phyloP scores from a whole-genome alignment of 2,113 vertebrate genomes.

The Camelus bactrianus region DNA sequence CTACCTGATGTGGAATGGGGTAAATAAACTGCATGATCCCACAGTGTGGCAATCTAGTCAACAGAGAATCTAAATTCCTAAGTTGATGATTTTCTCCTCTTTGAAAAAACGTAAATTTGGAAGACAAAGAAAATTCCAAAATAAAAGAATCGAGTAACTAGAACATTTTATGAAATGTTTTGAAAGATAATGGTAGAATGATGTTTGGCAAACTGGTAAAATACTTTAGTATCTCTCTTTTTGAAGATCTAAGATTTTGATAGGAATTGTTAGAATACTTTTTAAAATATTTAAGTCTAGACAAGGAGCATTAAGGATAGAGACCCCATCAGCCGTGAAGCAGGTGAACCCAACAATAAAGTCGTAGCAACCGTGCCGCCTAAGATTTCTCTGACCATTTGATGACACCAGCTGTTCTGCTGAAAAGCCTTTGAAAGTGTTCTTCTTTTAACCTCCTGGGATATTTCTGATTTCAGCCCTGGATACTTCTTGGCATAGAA shows the following conservation, averaged over 20 bases:
- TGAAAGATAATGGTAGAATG: neutral
- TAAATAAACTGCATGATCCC: too few relatives aligned
- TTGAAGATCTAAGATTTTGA: neutral
- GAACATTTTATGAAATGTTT: neutral
- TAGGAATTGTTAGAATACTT: neutral
- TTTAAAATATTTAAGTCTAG: neutral
- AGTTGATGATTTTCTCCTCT: neutral
- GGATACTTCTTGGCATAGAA: conserved; percentile 28
- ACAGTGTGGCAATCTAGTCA: neutral
- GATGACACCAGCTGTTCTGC: conserved; percentile 28
- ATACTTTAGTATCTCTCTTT: neutral
- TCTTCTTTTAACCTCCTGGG: conserved; percentile 13
- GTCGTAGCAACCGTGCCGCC: fast-evolving
- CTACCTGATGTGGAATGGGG: neutral
- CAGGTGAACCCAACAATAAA: neutral
- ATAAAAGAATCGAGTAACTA: neutral
- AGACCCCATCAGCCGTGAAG: neutral
- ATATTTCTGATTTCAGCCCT: neutral
- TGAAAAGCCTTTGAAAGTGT: neutral
- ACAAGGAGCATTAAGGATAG: neutral
- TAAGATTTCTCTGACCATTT: neutral
- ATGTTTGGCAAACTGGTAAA: neutral
- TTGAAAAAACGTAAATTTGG: neutral
- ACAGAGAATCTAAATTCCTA: neutral
- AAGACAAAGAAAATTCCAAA: neutral